Conservation (phyloP, 2,888 invertebrate genomes). For the Parnassius glacialis region DNA sequence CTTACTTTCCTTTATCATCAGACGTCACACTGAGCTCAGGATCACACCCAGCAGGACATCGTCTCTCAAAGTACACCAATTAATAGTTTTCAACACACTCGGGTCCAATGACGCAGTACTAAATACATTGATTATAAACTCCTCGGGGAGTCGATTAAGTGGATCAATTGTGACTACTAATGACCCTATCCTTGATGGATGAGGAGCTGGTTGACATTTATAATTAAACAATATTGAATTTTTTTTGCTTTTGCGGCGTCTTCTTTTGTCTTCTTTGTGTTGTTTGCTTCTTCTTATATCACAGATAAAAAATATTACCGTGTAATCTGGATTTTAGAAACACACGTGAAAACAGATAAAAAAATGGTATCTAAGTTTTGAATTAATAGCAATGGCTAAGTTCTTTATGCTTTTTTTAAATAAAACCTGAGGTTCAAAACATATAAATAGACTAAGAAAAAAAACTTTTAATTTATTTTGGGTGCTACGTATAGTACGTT, state of each 20-base stretch:
- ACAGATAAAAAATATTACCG: too few species aligned
- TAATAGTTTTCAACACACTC: constrained; percentile 54
- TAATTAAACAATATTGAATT: not conserved
- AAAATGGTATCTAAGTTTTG: too few species aligned
- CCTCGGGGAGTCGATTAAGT: constrained; percentile 53
- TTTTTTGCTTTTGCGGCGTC: not conserved
- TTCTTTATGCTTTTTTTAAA: too few species aligned
- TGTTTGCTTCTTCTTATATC: too few species aligned
- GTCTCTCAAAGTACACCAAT: constrained; percentile 50
- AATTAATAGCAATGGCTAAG: too few species aligned
- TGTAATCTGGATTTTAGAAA: too few species aligned
- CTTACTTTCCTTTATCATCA: constrained; percentile 24
- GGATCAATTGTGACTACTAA: constrained; percentile 44
- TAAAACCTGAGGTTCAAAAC: too few species aligned
- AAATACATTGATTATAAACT: constrained; percentile 42
- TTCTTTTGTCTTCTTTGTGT: too few species aligned
- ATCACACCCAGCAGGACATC: constrained; percentile 53
- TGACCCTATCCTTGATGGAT: constrained; percentile 34
- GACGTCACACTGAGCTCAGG: constrained; percentile 54
- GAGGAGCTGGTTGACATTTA: constrained; percentile 37
- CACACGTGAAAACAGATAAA: too few species aligned
- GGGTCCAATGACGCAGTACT: constrained; percentile 42
- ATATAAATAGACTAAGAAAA: too few species aligned
- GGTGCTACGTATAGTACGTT: too few species aligned
- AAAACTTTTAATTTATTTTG: too few species aligned